Evolutionary conservation across 2,888 invertebrate genomes (phyloP), one percentile per base, ranked within the genome.

Genomic region (Coleophora deauratella): DNA sequence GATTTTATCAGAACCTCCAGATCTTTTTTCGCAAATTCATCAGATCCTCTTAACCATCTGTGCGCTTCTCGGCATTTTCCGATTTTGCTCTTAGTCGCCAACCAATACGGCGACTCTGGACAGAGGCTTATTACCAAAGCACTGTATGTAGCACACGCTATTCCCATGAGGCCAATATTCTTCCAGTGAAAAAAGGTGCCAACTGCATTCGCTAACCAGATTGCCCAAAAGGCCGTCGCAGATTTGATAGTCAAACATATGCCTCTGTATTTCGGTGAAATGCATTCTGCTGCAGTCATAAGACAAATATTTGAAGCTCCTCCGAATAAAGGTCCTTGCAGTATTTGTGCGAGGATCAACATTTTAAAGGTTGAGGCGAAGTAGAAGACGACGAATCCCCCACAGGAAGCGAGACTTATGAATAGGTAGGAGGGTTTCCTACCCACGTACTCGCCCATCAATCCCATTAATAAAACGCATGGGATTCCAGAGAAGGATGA

Each of bases 401-500:
- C 35, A 11, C 62, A 36, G 43, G 60, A 37, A 46, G 46, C 1
- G 35, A 52, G 40, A 46, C 51, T 59, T 27, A 62, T 52, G 34
- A 59, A 48, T 38, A 64, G 42, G 47, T 65, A 67, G 33, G 64
- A 58, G 35, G 59, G 43, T 55, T 56, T 67, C 45, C 68, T 53
- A 43, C 68, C 66, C 32, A 61, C 44, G 42, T 49, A 54, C 38
- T 55, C 57, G 9, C 58, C 52, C 33, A 64, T 48, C 43, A 63
- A 53, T 28, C 66, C 60, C 38, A 69, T 41, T 45, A 67, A 55
- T 12, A 69, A 43, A 38, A 67, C 59, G 57, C 60, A 64, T 30
- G 65, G 57, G 27, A 66, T 43, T 10, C 60, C 62, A 27, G 57
- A 54, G 48, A 67, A 66, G 6, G 63, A 66, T 41, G 61, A 57